phyloP scores from a whole-genome alignment of 1,140 invertebrate genomes.

The Charaxes varanes region DNA sequence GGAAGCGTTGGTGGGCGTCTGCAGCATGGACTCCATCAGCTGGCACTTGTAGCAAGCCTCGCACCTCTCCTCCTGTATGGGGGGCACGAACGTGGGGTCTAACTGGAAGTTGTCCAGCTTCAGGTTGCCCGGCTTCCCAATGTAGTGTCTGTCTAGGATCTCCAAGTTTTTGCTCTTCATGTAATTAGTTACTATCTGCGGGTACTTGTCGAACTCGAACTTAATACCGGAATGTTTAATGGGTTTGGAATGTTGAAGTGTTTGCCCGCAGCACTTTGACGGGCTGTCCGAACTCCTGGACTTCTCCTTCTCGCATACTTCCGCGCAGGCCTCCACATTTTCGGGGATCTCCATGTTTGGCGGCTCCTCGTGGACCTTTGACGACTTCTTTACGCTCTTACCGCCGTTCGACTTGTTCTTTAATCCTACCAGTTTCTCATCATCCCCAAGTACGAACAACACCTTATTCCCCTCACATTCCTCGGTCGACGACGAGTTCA shows the following conservation, averaged over 20 bases:
- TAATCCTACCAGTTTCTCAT: conserved; percentile 78
- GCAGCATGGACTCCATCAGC: conserved; percentile 69
- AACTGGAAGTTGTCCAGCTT: conserved; percentile 71
- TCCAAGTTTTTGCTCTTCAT: conserved; percentile 82
- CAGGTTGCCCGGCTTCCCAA: conserved; percentile 75
- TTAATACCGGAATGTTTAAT: conserved; percentile 81
- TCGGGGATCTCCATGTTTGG: conserved; percentile 22
- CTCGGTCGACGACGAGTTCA: conserved; percentile 45
- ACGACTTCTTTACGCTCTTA: conserved; percentile 52
- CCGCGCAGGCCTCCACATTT: conserved; percentile 22
- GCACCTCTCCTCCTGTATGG: conserved; percentile 64
- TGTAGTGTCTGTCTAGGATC: conserved; percentile 77
- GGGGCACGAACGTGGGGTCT: conserved; percentile 58
- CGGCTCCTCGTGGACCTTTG: conserved; percentile 40
- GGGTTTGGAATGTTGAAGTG: conserved; percentile 74
- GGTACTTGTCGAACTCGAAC: conserved; percentile 81
- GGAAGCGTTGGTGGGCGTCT: conserved; percentile 80
- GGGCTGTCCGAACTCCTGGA: conserved; percentile 33
- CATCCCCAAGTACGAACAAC: conserved; percentile 85
- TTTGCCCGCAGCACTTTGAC: conserved; percentile 62
- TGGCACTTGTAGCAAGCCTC: conserved; percentile 71
- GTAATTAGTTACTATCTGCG: conserved; percentile 80
- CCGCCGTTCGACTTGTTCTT: conserved; percentile 69
- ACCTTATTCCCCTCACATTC: conserved; percentile 69
- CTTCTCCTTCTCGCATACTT: conserved; percentile 29